Percentiles rank a stretch among this genome's conserved stretches.
These are phyloP conservation scores for Mormyrus lacerda DNA, from an alignment of 2,113 vertebrate species.

Conservation along the genomic window DNA sequence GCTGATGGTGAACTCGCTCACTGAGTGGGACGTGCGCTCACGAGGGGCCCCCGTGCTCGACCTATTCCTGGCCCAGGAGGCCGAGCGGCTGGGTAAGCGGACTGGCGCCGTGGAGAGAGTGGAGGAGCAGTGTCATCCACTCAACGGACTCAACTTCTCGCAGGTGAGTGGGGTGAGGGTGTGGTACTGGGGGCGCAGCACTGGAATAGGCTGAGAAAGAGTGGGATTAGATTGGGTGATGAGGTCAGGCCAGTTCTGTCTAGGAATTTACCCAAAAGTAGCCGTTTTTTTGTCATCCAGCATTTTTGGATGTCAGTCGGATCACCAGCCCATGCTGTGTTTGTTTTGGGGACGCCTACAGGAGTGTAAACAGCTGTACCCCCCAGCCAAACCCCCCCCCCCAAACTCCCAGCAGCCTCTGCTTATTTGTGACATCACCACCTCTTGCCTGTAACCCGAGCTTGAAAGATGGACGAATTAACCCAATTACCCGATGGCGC, in stretches of 20 bases:
- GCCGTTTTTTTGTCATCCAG: neutral
- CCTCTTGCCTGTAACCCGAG: constrained; percentile 35
- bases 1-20: constrained; percentile 98
- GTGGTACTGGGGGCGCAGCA: neutral
- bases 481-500: constrained; percentile 42
- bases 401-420: constrained; percentile 16
- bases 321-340: neutral
- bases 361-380: neutral
- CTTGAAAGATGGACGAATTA: constrained; percentile 35
- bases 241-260: neutral
- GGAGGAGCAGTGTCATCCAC: constrained; percentile 92
- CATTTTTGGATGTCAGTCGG: neutral
- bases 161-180: constrained; percentile 64
- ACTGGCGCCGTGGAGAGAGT: constrained; percentile 89
- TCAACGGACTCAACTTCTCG: constrained; percentile 94
- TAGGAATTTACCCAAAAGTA: neutral
- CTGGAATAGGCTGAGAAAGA: constrained; percentile 4
- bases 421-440: neutral
- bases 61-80: constrained; percentile 90
- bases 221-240: neutral
- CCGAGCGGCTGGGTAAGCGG: constrained; percentile 79
- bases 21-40: constrained; percentile 87
- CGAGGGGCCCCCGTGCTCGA: constrained; percentile 88
- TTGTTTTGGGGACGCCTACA: neutral
- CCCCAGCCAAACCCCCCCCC: neutral